Base-by-base conservation (phyloP, 1,140 invertebrate species). In the Phthorimaea operculella region DNA sequence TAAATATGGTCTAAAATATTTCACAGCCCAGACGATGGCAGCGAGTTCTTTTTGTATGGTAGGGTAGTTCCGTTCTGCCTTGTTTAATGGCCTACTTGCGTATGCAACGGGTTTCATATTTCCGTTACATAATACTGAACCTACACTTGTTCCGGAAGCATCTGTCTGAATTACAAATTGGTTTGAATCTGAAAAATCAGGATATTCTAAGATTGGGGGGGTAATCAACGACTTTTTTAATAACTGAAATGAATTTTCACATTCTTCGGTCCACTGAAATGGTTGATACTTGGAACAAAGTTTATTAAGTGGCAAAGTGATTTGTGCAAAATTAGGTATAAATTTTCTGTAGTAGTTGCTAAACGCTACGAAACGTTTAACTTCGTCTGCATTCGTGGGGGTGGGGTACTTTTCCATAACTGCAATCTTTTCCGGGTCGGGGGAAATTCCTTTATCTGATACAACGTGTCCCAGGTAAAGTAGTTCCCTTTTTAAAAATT, bases 71-170 rank as follows among this genome's bases (percentile, higher is more conserved):
- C 10, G 1, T 12, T 50, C 48, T 1, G 48, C 17, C n/a, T 50
- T 50, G n/a, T 50, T 50, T 28, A 50, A 33, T 5, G 17, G 18
- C 6, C 48, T 21, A 15, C 48, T 50, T 11, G 48, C 48, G n/a
- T 50, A 50, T 50, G 48, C 48, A 1, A 50, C 14, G 1, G 48
- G 48, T 12, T 50, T 2, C 5, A 10, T 50, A 33, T 50, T 28
- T 6, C 21, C 6, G 6, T 28, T 50, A 28, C 18, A 50, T 6
- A 50, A 28, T 4, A 50, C 21, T 5, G 1, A 28, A 11, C 48
- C 48, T 3, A 50, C 21, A 14, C 18, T 5, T 12, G 7, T 12
- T n/a, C 17, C 17, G 5, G 48, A 50, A 12, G 21, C 48, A 28
- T 50, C 48, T 11, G 48, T 50, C 21, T 33, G 17, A 9, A 50